phyloP scores from a whole-genome alignment of 2,888 invertebrate species.

The Stegophylla sp. region DNA sequence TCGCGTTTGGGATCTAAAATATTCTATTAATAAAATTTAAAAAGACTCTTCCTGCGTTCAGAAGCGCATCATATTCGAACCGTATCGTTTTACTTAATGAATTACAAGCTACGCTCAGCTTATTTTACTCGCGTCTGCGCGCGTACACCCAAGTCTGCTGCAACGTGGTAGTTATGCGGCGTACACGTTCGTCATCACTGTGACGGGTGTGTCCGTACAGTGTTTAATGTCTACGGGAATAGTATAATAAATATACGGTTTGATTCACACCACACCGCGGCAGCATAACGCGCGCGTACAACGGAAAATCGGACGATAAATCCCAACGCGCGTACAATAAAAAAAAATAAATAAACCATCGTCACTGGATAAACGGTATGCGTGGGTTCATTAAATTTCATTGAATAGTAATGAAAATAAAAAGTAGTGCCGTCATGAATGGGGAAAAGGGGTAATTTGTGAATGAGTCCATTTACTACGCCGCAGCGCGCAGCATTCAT shows the following conservation, averaged over 20 bases:
- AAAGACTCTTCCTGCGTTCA: not conserved
- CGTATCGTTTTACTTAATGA: constrained; percentile 17
- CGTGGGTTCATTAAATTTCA: constrained; percentile 55
- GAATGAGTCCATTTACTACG: constrained; percentile 55
- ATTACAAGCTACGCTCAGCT: not conserved
- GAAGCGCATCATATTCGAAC: not conserved
- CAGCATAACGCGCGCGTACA: not conserved
- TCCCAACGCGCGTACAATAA: constrained; percentile 9
- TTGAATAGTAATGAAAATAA: constrained; percentile 43
- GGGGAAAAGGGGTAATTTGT: constrained; percentile 57
- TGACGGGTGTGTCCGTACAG: not conserved
- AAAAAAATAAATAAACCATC: constrained; percentile 18
- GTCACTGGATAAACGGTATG: constrained; percentile 24
- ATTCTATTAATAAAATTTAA: too few relatives aligned
- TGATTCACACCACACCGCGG: not conserved
- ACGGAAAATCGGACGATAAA: constrained; percentile 12
- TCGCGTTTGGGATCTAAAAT: too few relatives aligned
- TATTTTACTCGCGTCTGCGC: not conserved
- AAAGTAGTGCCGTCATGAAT: constrained; percentile 28
- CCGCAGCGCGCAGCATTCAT: constrained; percentile 46
- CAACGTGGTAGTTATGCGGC: not conserved
- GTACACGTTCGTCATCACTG: not conserved
- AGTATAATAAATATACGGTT: not conserved
- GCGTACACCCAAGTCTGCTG: not conserved
- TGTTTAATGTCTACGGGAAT: too few relatives aligned